Evolutionary conservation across 2,888 invertebrate species (phyloP), one percentile per base, ranked within the genome.

Genomic region (Eustalomyia histrio): DNA sequence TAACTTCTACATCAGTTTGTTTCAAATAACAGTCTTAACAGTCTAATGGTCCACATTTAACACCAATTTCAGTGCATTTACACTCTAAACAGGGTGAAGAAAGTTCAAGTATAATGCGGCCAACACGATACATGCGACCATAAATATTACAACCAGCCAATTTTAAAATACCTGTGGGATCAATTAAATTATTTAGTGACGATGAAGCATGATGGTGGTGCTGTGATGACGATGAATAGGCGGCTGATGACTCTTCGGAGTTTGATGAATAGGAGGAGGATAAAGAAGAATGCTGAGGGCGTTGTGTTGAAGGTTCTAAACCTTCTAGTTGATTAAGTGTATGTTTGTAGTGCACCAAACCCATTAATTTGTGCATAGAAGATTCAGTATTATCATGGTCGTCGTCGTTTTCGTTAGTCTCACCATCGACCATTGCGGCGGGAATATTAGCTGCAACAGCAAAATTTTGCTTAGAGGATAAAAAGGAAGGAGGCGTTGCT

Each of bases 121-220:
- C 96, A 10, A 97, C 95, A 24, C 95, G 92, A 89, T 97, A 97
- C 95, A 97, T 97, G 83, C 95, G 92, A 7, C 97, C 97, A 87
- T 97, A 97, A 85, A 97, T 97, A 90, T 97, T 97, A 88, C 97
- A 97, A 0, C 97, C 97, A 12, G 96, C 96, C 81, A 97, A 89
- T 90, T 96, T 96, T 57, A 95, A 90, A 65, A 94, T 90, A 43
- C 94, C 94, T 14, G 92, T 90, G 58, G 89, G 86, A 84, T 88
- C 87, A 79, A 87, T 87, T 82, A 88, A 83, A 79, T 84, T 87
- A 72, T 85, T 87, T 53, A 83, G 53, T 14, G 83, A 55, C 21
- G 67, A 60, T 29, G 76, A 71, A 47, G 76, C 1, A 29, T 72
- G 80, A 21, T 58, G 75, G 17, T 58, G 53, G 4, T 60, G 33